Conservation (phyloP, 2,888 invertebrate genomes). For the Amaurobius ferox region DNA sequence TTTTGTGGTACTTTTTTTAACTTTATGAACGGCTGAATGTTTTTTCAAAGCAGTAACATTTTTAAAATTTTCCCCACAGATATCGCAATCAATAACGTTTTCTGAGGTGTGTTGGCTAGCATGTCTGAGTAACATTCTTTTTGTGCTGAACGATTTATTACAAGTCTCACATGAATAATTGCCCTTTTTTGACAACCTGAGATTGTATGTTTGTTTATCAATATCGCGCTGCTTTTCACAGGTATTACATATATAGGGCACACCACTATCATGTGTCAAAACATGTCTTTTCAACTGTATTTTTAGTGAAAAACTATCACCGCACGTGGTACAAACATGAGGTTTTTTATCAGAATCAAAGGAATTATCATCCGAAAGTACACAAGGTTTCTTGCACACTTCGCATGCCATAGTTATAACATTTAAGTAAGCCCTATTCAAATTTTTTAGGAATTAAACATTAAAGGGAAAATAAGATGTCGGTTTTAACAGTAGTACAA, state of each 20-base stretch:
- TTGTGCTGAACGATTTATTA: conserved; percentile 25
- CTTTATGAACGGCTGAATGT: not conserved
- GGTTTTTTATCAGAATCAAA: conserved; percentile 44
- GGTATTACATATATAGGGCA: conserved; percentile 24
- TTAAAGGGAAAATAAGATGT: too few species aligned
- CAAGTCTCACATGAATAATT: conserved; percentile 44
- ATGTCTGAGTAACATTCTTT: conserved; percentile 40
- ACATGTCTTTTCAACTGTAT: conserved; percentile 50
- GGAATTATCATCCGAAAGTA: conserved; percentile 8
- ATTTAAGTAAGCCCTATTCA: too few species aligned
- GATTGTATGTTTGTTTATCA: conserved; percentile 28
- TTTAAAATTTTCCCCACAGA: conserved; percentile 26
- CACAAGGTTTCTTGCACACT: conserved; percentile 49
- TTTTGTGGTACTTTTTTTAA: not conserved
- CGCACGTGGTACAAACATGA: conserved; percentile 44
- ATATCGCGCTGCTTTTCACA: conserved; percentile 24
- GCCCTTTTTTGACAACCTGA: conserved; percentile 32
- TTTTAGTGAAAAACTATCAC: conserved; percentile 54
- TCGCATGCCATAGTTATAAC: conserved; percentile 44
- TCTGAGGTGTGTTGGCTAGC: not conserved
- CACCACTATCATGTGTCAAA: conserved; percentile 37
- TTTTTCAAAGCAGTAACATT: conserved; percentile 17
- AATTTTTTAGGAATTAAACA: too few species aligned
- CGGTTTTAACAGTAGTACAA: too few species aligned
- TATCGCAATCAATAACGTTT: conserved; percentile 13